These are phyloP conservation scores for Ophion obscuratus DNA, from an alignment of 2,888 invertebrate species.

Conservation along the genomic window DNA sequence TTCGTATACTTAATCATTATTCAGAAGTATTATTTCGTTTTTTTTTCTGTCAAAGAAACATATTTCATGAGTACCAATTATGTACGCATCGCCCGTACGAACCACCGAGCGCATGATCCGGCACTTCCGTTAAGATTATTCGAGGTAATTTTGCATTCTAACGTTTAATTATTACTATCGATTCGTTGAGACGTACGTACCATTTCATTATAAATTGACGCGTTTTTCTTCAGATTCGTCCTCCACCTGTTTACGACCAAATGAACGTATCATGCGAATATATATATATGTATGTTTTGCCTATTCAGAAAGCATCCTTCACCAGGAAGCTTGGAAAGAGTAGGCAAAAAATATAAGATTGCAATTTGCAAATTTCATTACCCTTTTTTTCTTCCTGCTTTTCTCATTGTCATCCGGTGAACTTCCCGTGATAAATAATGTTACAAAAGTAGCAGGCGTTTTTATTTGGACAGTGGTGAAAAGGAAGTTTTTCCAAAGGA, in stretches of 20 bases:
- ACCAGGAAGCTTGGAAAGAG: too few relatives aligned
- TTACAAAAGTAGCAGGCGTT: too few relatives aligned
- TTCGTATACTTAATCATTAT: constrained; percentile 17
- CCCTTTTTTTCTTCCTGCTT: too few relatives aligned
- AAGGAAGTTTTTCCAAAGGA: background rate
- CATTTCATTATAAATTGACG: background rate
- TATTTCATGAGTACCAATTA: constrained; percentile 58
- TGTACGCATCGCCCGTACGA: constrained; percentile 50
- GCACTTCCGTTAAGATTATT: constrained; percentile 43
- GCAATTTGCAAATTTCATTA: too few relatives aligned
- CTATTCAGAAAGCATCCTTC: too few relatives aligned
- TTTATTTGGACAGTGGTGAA: background rate
- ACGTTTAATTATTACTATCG: background rate
- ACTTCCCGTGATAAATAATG: too few relatives aligned
- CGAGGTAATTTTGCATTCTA: constrained; percentile 46
- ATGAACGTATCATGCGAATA: too few relatives aligned
- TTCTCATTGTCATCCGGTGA: too few relatives aligned
- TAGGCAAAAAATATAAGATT: too few relatives aligned
- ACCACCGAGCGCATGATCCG: constrained; percentile 40
- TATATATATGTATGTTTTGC: too few relatives aligned
- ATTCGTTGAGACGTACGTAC: background rate
- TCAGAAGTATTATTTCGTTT: constrained; percentile 44
- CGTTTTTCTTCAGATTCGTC: background rate
- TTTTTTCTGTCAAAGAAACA: constrained; percentile 55
- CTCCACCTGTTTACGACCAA: too few relatives aligned